Evolutionary conservation across 2,113 vertebrate species (phyloP).

Genomic region (Psophia crepitans): DNA sequence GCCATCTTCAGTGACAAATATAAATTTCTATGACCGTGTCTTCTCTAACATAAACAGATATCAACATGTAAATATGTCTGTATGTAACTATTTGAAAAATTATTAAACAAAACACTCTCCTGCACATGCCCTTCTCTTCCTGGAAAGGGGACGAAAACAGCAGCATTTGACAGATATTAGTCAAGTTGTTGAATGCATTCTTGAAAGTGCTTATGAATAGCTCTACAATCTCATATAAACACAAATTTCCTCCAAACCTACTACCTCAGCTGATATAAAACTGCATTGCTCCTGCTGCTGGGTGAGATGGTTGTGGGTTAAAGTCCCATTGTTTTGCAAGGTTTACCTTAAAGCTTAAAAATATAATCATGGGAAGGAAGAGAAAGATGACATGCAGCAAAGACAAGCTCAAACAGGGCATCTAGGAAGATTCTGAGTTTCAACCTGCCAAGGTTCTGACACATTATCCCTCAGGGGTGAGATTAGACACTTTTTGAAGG

Average conservation of each 20-base stretch:
- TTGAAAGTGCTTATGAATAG: background rate
- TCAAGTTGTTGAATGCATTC: background rate
- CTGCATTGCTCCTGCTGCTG: background rate
- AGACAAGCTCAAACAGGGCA: slow-evolving; percentile 21
- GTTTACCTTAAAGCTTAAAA: background rate
- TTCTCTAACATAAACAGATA: background rate
- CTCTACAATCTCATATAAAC: background rate
- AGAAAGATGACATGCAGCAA: background rate
- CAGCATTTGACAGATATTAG: background rate
- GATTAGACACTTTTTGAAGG: background rate
- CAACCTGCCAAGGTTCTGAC: slow-evolving; percentile 9
- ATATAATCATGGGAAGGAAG: background rate
- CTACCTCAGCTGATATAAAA: background rate
- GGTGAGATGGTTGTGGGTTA: background rate
- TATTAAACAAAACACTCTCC: slow-evolving; percentile 17
- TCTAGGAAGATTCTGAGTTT: background rate
- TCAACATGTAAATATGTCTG: background rate
- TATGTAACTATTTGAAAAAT: background rate
- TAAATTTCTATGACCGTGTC: background rate
- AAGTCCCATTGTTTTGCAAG: background rate
- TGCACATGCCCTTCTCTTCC: background rate
- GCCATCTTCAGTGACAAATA: background rate
- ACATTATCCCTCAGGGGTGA: background rate
- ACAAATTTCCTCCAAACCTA: background rate
- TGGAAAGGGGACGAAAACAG: slow-evolving; percentile 16